Conservation (phyloP, 2,888 invertebrate species). For the Eueremaeus valkanovi region DNA sequence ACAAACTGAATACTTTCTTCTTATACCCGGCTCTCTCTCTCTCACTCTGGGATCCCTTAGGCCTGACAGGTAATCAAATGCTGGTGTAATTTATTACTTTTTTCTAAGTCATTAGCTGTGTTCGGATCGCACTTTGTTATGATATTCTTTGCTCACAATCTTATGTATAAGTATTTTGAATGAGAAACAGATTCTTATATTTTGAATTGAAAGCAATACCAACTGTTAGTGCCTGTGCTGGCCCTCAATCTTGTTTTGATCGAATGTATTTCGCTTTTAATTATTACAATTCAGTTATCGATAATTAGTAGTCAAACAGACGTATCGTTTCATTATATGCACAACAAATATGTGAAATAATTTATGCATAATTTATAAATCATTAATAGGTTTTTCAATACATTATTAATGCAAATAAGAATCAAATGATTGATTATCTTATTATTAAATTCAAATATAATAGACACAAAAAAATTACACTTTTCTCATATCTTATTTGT, state of each 20-base stretch:
- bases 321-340: not conserved
- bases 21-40: too few relatives aligned
- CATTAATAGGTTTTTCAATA: not conserved
- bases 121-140: constrained; percentile 14
- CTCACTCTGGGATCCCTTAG: constrained; percentile 13
- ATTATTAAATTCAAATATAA: not conserved
- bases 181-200: not conserved
- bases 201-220: not conserved
- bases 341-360: not conserved
- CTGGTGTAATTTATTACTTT: constrained; percentile 20
- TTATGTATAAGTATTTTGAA: not conserved
- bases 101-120: constrained; percentile 14
- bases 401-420: not conserved
- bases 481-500: too few relatives aligned
- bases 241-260: constrained; percentile 6
- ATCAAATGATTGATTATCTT: not conserved
- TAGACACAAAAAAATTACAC: too few relatives aligned
- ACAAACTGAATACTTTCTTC: not conserved
- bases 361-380: not conserved
- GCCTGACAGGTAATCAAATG: constrained; percentile 27
- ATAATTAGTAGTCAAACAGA: not conserved
- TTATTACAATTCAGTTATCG: not conserved
- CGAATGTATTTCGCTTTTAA: not conserved
- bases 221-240: not conserved
- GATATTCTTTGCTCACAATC: not conserved